Evolutionary conservation across 1,140 invertebrate species (phyloP), one percentile per base, ranked within the genome.

Genomic region (Ceratosolen fusciceps): DNA sequence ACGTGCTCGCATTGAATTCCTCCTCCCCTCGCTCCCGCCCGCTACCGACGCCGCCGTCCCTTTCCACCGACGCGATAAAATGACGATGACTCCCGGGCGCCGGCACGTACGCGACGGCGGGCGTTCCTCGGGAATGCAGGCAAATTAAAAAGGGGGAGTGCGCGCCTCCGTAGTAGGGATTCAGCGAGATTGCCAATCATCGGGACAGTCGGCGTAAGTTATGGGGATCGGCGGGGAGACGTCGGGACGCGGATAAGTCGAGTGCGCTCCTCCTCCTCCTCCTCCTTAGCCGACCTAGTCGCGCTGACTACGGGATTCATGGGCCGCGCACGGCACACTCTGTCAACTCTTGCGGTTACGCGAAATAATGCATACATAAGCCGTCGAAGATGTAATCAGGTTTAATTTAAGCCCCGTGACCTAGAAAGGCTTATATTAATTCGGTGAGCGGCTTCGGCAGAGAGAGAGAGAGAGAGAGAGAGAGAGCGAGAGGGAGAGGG

Each of bases 331-430:
- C 34, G 24, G 49, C 21, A 19, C 14, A 21, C 21, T 21, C 9
- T 21, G 71, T n/a, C n/a, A n/a, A n/a, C 0, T 73, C 52, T 49
- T 3, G 29, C 12, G 80, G 79, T 76, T 81, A 79, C 73, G 74
- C 77, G 78, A 82, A 84, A 83, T 85, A 85, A 84, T 84, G 82
- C 82, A 85, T 54, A 47, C 39, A 39, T 56, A 54, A 43, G 31
- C 65, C 83, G 83, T 81, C 82, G 81, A 84, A 86, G 85, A 86
- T 87, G 81, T 84, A 85, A 87, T 86, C 83, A 77, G 76, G 84
- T 86, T 87, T 87, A 86, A 87, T 86, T 87, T 86, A 86, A 87
- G 84, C 85, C 81, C 79, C 82, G 81, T 84, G 84, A 85, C 84
- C 85, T 80, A 86, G 85, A 87, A 86, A 84, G 83, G 81, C 83